Evolutionary conservation across 2,888 invertebrate species (phyloP), one percentile per base, ranked within the genome.

Genomic region (Erebia aethiops): DNA sequence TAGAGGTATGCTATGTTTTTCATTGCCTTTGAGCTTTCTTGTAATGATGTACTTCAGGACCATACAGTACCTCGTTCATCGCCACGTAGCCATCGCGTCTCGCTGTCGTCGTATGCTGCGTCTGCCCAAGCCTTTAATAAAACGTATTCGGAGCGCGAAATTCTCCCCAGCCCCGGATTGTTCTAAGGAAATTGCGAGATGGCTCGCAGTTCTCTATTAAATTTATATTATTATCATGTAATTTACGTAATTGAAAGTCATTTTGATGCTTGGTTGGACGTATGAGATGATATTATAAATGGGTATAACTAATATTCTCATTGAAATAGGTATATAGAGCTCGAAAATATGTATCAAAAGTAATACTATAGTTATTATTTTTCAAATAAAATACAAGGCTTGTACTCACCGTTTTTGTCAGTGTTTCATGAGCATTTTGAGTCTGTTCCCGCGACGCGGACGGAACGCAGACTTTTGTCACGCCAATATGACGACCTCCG

Each of bases 201-300:
- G 75, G 75, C 76, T 75, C 76, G 76, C 75, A 73, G 74, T 71
- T 69, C 76, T 77, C 77, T 78, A 80, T 79, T 79, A 80, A 79
- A 77, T 78, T 76, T 74, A 76, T 76, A 78, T 79, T 79, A 80
- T 78, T 79, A 77, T 77, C 76, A 71, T 70, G 69, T 70, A 63
- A 72, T 71, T 68, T 73, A 69, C 66, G 67, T 67, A 75, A 73
- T 76, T 70, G 66, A 58, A 70, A 74, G 73, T 72, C 72, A 75
- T 75, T 72, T 75, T 57, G 52, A 64, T 67, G 71, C 66, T 58
- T 62, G 63, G 68, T 58, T 69, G 64, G 71, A 68, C 68, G 58
- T 69, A 35, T 74, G 52, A 11, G 62, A 67, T 58, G 58, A 66
- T 49, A 35, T 67, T 35, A 16, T 64, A 51, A 52, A 46, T 46